These are phyloP conservation scores for Mesocricetus auratus DNA, from an alignment of 2,113 vertebrate species.

Conservation along the genomic window DNA sequence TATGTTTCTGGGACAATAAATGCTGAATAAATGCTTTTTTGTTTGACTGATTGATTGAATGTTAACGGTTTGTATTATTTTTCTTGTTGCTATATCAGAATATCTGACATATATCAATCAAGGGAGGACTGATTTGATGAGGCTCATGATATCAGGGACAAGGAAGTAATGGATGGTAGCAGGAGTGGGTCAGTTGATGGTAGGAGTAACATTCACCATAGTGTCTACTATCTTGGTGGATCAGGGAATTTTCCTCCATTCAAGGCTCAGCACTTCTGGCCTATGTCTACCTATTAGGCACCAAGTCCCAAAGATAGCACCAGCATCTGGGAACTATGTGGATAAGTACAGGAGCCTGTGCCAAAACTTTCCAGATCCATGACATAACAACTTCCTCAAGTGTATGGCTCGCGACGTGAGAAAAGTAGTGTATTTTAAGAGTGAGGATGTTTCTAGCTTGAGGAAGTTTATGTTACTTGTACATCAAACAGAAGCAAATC, in stretches of 20 bases:
- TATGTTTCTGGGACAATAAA: background rate
- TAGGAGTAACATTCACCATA: background rate
- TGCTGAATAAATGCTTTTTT: background rate
- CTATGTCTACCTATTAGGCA: background rate
- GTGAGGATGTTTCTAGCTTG: background rate
- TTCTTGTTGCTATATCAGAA: background rate
- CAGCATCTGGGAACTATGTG: background rate
- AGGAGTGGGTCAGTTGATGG: background rate
- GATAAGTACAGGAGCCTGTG: background rate
- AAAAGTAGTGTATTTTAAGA: background rate
- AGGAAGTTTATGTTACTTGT: background rate
- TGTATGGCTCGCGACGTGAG: background rate
- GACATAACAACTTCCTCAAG: background rate
- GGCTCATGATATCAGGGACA: background rate
- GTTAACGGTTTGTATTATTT: background rate
- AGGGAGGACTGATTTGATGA: background rate
- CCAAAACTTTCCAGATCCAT: background rate
- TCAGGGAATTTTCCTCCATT: background rate
- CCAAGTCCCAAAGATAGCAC: background rate
- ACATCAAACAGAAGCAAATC: constrained; percentile 54
- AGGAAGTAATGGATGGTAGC: background rate
- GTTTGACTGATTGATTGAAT: background rate
- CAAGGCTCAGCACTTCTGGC: background rate
- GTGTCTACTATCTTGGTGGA: background rate
- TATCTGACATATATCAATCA: background rate